phyloP scores from a whole-genome alignment of 2,888 invertebrate genomes.

The Napeogenes sylphis region DNA sequence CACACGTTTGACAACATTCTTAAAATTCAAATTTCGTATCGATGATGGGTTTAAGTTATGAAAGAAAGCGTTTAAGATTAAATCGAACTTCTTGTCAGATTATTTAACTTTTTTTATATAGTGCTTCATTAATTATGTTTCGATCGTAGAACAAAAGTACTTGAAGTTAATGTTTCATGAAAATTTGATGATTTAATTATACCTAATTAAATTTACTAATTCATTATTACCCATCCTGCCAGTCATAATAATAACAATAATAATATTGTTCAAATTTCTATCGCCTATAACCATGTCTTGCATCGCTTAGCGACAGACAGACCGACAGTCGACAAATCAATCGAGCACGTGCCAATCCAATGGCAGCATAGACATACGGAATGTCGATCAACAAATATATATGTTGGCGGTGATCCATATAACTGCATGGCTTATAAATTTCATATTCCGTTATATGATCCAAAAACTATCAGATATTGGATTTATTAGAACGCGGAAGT shows the following conservation, averaged over 20 bases:
- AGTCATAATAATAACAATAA: no score
- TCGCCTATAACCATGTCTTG: constrained; percentile 18
- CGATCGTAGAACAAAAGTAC: no score
- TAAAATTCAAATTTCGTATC: constrained; percentile 59
- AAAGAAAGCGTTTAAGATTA: constrained; percentile 21
- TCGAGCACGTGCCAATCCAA: constrained; percentile 58
- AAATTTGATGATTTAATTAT: not conserved
- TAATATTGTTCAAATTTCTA: not conserved
- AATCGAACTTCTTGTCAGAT: not conserved
- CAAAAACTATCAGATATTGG: constrained; percentile 11
- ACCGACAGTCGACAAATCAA: constrained; percentile 64
- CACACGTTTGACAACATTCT: constrained; percentile 47
- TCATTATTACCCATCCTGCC: not conserved
- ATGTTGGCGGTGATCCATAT: constrained; percentile 31
- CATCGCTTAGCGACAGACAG: constrained; percentile 37
- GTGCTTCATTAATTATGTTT: no score
- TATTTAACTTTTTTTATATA: no score
- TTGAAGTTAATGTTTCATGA: no score
- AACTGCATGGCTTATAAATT: constrained; percentile 23
- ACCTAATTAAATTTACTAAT: not conserved
- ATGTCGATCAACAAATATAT: constrained; percentile 41
- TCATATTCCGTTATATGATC: constrained; percentile 17
- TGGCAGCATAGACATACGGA: constrained; percentile 39
- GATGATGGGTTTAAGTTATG: constrained; percentile 29
- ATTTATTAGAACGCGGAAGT: no score